Conservation (phyloP, 2,797 vertebrate genomes). For the Pagetopsis macropterus region DNA sequence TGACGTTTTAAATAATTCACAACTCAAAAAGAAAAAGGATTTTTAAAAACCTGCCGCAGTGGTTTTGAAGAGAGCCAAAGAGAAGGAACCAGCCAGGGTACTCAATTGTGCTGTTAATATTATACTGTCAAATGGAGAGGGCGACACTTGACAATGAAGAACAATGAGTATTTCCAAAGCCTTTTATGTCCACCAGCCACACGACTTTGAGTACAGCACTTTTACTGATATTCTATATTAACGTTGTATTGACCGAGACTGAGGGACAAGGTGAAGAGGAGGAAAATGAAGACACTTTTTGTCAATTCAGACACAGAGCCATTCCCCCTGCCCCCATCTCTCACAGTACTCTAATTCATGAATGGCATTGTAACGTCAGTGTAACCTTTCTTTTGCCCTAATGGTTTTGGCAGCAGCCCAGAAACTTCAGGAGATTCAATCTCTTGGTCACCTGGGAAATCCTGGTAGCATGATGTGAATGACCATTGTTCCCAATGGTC, state of each 20-base stretch:
- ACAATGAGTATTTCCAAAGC: conserved; percentile 63
- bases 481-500: conserved; percentile 21
- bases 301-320: conserved; percentile 10
- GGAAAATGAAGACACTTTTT: conserved; percentile 11
- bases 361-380: conserved; percentile 19
- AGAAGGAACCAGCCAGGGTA: conserved; percentile 39
- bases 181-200: conserved; percentile 53
- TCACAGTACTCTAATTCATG: background rate
- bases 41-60: conserved; percentile 39
- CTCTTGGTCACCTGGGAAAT: conserved; percentile 47
- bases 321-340: conserved; percentile 2
- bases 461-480: conserved; percentile 33
- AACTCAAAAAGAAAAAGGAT: conserved; percentile 27
- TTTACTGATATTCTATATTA: conserved; percentile 45
- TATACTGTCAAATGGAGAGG: conserved; percentile 64
- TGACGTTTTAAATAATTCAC: conserved; percentile 72
- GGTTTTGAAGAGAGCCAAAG: conserved; percentile 45
- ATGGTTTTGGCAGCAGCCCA: conserved; percentile 31
- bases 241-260: conserved; percentile 50
- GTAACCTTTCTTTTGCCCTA: conserved; percentile 32
- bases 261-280: conserved; percentile 28
- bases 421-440: conserved; percentile 36
- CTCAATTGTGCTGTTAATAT: conserved; percentile 62
- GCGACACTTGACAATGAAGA: conserved; percentile 63
- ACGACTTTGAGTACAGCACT: conserved; percentile 48